A percentile compares a stretch with the other conserved stretches of the same genome.
Evolutionary conservation across 2,888 invertebrate species (phyloP).

Genomic region (Horisme vitalbata): DNA sequence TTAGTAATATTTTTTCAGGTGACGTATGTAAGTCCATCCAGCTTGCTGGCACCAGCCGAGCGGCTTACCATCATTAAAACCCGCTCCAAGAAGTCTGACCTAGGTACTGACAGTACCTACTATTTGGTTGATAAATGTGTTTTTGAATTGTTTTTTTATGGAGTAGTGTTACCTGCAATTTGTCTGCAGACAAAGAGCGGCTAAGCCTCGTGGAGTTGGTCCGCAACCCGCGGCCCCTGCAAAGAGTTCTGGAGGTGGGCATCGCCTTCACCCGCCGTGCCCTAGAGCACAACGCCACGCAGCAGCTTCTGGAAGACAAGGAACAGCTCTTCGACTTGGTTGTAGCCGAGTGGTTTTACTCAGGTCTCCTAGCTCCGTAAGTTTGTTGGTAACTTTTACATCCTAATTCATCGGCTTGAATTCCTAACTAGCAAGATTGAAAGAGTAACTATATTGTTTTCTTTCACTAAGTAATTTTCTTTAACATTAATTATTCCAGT

Average conservation of each 20-base stretch:
- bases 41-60: conserved; percentile 31
- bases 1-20: conserved; percentile 42
- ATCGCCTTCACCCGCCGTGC: conserved; percentile 37
- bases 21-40: conserved; percentile 51
- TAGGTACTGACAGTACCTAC: no score
- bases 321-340: conserved; percentile 46
- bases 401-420: no score
- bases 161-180: no score
- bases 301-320: conserved; percentile 43
- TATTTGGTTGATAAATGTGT: no score
- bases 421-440: no score
- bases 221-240: conserved; percentile 35
- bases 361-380: conserved; percentile 58
- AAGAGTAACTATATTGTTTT: no score
- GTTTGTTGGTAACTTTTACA: conserved; percentile 24
- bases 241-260: conserved; percentile 40
- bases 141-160: no score
- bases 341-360: conserved; percentile 56
- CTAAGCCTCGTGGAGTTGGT: conserved; percentile 32
- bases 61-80: conserved; percentile 45
- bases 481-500: no score
- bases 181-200: conserved; percentile 26
- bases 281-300: conserved; percentile 46
- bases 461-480: no score
- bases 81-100: conserved; percentile 32